These are phyloP conservation scores for Corythaixoides concolor DNA, from an alignment of 2,113 vertebrate species.

Conservation along the genomic window DNA sequence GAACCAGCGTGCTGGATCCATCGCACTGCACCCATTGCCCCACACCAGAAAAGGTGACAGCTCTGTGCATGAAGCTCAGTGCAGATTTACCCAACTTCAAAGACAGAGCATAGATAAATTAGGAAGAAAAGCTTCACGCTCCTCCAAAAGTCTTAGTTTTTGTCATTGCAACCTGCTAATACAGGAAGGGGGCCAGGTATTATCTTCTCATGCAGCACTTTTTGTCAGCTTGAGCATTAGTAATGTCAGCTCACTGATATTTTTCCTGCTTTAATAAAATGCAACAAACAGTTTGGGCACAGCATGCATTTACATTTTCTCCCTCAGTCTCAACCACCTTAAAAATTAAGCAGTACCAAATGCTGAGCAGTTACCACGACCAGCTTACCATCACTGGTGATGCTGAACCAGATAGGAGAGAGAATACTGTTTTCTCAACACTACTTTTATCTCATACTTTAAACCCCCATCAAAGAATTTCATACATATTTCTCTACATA, in stretches of 20 bases:
- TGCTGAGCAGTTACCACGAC: background rate
- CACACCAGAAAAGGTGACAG: background rate
- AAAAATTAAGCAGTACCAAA: background rate
- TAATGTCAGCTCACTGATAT: background rate
- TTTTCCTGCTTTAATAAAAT: background rate
- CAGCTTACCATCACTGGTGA: background rate
- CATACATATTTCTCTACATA: slow-evolving; percentile 50
- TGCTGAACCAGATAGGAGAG: background rate
- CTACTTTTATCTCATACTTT: slow-evolving; percentile 39
- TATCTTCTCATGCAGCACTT: background rate
- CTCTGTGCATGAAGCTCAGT: background rate
- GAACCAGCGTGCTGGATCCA: fast-evolving
- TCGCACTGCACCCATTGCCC: background rate
- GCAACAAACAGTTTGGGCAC: background rate
- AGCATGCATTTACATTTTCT: background rate
- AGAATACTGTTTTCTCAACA: slow-evolving; percentile 29
- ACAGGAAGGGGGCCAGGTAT: background rate
- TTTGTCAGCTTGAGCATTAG: background rate
- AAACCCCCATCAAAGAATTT: slow-evolving; percentile 54
- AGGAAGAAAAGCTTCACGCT: background rate
- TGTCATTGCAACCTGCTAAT: background rate
- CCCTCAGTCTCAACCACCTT: background rate
- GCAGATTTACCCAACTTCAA: background rate
- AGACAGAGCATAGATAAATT: background rate
- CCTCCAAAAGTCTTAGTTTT: background rate